phyloP scores from a whole-genome alignment of 2,797 vertebrate genomes.

The Tapirus indicus region DNA sequence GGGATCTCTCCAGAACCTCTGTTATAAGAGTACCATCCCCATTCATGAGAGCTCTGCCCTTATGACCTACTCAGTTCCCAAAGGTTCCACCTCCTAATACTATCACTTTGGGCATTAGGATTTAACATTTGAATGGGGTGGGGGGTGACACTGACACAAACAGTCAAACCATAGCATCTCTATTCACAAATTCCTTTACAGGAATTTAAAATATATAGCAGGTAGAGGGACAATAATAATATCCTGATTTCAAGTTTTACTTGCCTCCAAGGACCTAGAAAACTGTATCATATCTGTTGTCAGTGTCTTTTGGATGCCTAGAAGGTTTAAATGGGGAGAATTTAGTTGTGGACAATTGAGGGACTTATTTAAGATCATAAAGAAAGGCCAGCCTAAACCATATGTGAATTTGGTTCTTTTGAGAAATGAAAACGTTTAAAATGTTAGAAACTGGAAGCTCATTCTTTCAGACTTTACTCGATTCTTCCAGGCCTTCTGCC shows the following conservation, averaged over 20 bases:
- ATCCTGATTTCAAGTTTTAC: neutral
- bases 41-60: neutral
- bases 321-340: neutral
- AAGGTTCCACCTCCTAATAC: neutral
- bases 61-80: neutral
- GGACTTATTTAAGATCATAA: neutral
- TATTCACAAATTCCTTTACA: neutral
- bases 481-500: neutral
- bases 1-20: neutral
- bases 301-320: neutral
- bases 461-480: neutral
- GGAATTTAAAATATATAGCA: neutral
- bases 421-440: constrained; percentile 35
- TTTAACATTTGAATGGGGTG: neutral
- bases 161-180: neutral
- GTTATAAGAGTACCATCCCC: neutral
- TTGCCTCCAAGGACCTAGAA: neutral
- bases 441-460: neutral
- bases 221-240: neutral
- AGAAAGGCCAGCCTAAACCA: neutral
- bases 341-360: neutral
- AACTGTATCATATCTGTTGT: neutral
- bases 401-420: neutral
- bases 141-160: neutral
- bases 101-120: neutral